These are phyloP conservation scores for Trachelus tabidus DNA, from an alignment of 2,888 invertebrate genomes.

Conservation along the genomic window DNA sequence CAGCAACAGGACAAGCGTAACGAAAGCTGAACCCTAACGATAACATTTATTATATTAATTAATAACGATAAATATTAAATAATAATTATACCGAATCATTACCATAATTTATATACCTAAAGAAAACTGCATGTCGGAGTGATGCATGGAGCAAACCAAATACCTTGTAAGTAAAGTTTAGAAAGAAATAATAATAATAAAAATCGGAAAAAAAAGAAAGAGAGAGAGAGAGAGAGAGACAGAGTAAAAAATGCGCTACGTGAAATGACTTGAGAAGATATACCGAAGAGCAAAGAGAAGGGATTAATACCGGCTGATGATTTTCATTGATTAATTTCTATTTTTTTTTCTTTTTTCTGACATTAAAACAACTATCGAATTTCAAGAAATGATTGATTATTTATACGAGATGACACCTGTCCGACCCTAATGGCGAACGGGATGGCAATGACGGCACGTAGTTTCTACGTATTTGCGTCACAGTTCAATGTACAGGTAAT, in stretches of 20 bases:
- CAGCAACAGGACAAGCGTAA: slow-evolving; percentile 15
- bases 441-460: slow-evolving; percentile 17
- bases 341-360: not conserved
- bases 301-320: not conserved
- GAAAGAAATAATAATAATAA: slow-evolving; percentile 31
- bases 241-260: slow-evolving; percentile 38
- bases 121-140: slow-evolving; percentile 27
- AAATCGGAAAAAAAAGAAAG: slow-evolving; percentile 23
- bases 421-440: not conserved
- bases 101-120: slow-evolving; percentile 66
- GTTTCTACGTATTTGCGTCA: slow-evolving; percentile 33
- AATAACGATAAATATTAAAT: slow-evolving; percentile 38
- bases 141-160: slow-evolving; percentile 56
- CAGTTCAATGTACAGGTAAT: slow-evolving; percentile 62
- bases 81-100: slow-evolving; percentile 64
- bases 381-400: not conserved
- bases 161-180: slow-evolving; percentile 62
- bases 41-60: slow-evolving; percentile 2
- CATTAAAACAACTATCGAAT: slow-evolving; percentile 6
- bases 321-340: not conserved
- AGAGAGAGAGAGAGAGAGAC: slow-evolving; percentile 37
- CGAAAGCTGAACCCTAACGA: slow-evolving; percentile 24
- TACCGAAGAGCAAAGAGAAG: slow-evolving; percentile 21
- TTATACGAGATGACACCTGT: not conserved
- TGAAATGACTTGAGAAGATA: slow-evolving; percentile 30